A percentile compares a stretch with the other conserved stretches of the same genome.
These are phyloP conservation scores for Vanessa cardui DNA, from an alignment of 2,888 invertebrate genomes.

Conservation along the genomic window DNA sequence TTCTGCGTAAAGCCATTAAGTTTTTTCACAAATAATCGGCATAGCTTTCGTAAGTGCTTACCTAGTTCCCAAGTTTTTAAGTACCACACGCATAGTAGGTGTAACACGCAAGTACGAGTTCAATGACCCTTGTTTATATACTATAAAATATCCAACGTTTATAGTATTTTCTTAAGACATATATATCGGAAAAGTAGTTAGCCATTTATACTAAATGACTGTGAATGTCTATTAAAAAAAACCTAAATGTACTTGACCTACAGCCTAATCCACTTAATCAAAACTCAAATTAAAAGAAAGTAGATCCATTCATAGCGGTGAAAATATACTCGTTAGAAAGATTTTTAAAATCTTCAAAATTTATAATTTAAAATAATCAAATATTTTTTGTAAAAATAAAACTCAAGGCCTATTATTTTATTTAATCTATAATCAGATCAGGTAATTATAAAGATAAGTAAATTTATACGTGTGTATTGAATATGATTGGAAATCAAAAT, in stretches of 20 bases:
- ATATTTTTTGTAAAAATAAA: background rate
- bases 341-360: too few species aligned
- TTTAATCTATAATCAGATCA: background rate
- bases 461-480: background rate
- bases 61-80: slow-evolving; percentile 1
- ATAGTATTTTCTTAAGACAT: background rate
- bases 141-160: background rate
- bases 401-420: background rate
- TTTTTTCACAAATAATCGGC: background rate
- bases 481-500: background rate
- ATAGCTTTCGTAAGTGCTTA: background rate
- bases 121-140: slow-evolving; percentile 2
- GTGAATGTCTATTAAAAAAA: too few species aligned
- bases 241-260: too few species aligned
- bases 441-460: background rate
- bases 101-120: background rate
- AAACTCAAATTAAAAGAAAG: too few species aligned
- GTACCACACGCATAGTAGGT: background rate
- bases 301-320: too few species aligned
- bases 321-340: too few species aligned
- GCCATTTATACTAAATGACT: too few species aligned
- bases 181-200: background rate
- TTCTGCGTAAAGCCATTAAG: background rate
- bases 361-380: background rate
- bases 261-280: too few species aligned